Conservation (phyloP, 2,888 invertebrate species). For the Cepaea hortensis region DNA sequence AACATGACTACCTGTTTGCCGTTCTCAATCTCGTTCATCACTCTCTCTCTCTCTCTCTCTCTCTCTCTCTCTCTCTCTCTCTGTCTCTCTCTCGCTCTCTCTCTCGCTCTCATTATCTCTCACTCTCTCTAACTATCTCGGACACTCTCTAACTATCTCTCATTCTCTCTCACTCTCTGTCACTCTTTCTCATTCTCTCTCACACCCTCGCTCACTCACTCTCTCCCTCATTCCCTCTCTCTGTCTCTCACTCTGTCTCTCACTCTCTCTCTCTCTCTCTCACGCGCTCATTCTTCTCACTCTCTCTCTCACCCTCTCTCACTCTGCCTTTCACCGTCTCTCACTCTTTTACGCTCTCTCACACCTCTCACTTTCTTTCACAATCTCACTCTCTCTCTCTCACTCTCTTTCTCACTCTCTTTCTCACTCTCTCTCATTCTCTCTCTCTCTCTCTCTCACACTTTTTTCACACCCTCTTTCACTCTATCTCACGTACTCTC, state of each 20-base stretch:
- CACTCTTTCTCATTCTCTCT: neutral
- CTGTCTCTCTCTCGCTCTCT: too few relatives aligned
- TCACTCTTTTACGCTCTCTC: neutral
- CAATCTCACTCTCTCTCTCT: too few relatives aligned
- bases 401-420: too few relatives aligned
- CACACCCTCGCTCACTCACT: neutral
- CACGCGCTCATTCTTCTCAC: neutral
- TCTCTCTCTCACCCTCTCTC: neutral
- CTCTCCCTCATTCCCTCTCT: neutral
- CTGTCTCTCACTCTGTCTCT: neutral
- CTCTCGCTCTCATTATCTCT: too few relatives aligned
- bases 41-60: neutral
- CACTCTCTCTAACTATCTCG: neutral
- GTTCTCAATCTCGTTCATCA: neutral
- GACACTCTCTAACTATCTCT: neutral
- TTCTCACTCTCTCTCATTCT: too few relatives aligned
- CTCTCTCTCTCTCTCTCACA: too few relatives aligned
- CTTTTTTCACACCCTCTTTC: too few relatives aligned
- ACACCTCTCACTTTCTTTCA: neutral
- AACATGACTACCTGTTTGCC: neutral
- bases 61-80: neutral
- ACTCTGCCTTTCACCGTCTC: constrained; percentile 4
- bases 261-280: neutral
- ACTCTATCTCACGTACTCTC: too few relatives aligned
- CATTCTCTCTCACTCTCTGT: neutral